Percentiles rank a stretch among this genome's conserved stretches.
These are phyloP conservation scores for Takifugu flavidus DNA, from an alignment of 2,113 vertebrate genomes.

Conservation along the genomic window DNA sequence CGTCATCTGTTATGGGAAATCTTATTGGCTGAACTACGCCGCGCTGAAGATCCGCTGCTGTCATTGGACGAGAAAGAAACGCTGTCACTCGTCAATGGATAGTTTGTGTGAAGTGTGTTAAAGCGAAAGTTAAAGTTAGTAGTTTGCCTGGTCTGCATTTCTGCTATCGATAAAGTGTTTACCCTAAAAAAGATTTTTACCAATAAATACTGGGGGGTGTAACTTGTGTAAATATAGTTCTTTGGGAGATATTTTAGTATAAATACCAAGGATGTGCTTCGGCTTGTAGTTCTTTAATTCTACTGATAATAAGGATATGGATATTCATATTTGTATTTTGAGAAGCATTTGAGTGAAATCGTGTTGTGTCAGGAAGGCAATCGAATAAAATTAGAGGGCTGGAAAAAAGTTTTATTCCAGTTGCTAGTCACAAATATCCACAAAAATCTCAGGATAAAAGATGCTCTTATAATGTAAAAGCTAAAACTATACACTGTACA, in stretches of 20 bases:
- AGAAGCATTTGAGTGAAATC: too few species aligned
- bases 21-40: constrained; percentile 30
- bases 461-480: constrained; percentile 18
- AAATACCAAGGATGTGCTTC: too few species aligned
- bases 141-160: background rate
- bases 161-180: background rate
- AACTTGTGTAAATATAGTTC: too few species aligned
- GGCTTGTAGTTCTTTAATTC: too few species aligned
- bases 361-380: too few species aligned
- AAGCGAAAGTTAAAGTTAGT: constrained; percentile 44
- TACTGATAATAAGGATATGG: too few species aligned
- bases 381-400: too few species aligned
- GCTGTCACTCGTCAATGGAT: accelerated
- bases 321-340: too few species aligned
- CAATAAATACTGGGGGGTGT: too few species aligned
- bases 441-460: constrained; percentile 34
- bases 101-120: constrained; percentile 54
- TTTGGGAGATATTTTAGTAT: too few species aligned
- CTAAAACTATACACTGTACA: constrained; percentile 31
- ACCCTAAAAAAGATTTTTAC: too few species aligned
- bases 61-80: constrained; percentile 30
- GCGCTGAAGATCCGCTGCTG: accelerated
- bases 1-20: background rate
- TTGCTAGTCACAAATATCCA: constrained; percentile 17
- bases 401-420: constrained; percentile 22